These are phyloP conservation scores for Chelmon rostratus DNA, from an alignment of 2,797 vertebrate genomes.

Conservation along the genomic window DNA sequence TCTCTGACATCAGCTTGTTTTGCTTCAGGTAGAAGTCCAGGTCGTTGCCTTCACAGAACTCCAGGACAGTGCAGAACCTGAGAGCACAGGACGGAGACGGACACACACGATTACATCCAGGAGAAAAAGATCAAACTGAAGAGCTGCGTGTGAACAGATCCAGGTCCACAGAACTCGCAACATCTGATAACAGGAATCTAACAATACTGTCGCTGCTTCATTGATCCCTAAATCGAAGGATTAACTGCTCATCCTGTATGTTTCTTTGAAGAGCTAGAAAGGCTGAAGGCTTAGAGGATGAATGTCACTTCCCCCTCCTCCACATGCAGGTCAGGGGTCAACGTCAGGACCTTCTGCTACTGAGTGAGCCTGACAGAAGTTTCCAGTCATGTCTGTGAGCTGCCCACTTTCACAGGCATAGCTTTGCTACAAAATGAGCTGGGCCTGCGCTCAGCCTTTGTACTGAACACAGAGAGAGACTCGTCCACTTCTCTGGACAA, in stretches of 20 bases:
- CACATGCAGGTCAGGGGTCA: constrained; percentile 32
- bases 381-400: constrained; percentile 1
- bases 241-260: background rate
- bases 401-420: background rate
- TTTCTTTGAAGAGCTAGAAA: background rate
- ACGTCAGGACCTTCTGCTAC: constrained; percentile 11
- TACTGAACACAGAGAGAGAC: background rate
- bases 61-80: constrained; percentile 98
- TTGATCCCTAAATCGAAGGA: background rate
- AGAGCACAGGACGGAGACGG: background rate
- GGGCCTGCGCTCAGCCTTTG: background rate
- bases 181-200: background rate
- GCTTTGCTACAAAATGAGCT: background rate
- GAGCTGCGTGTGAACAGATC: background rate
- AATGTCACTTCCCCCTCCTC: constrained; percentile 7
- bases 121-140: background rate
- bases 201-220: background rate
- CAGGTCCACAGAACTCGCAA: background rate
- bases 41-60: constrained; percentile 99
- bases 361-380: constrained; percentile 3
- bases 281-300: constrained; percentile 5
- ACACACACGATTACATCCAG: background rate
- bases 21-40: constrained; percentile 99
- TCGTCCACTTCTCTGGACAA: background rate
- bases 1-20: constrained; percentile 99